Evolutionary conservation across 1,140 invertebrate species (phyloP).

Genomic region (Lepidurus apus): DNA sequence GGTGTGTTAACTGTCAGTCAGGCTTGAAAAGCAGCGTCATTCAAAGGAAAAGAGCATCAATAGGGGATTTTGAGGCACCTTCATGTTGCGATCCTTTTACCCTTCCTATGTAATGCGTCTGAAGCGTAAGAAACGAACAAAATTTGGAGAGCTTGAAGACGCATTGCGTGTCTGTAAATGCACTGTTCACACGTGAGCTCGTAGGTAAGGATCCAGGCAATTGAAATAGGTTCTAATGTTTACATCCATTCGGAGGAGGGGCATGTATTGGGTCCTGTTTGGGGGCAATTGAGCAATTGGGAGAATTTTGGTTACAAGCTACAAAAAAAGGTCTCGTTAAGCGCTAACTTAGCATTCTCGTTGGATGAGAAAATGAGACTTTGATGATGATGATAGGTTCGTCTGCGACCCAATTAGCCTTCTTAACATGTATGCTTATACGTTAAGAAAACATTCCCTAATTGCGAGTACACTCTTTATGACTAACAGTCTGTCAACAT

Average conservation of each 20-base stretch:
- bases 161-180: background rate
- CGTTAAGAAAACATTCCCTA: background rate
- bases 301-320: background rate
- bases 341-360: background rate
- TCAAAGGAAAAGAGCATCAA: background rate
- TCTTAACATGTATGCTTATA: background rate
- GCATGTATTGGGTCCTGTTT: background rate
- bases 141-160: background rate
- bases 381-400: constrained; percentile 7
- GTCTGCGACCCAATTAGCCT: background rate
- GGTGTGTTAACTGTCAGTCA: background rate
- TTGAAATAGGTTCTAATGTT: background rate
- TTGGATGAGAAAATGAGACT: background rate
- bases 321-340: background rate
- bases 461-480: background rate
- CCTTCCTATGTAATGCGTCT: too few species aligned
- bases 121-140: background rate
- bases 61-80: background rate
- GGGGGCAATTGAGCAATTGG: background rate
- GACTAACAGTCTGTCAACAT: too few species aligned
- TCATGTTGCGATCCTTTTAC: background rate
- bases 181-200: background rate
- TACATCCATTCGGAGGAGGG: background rate
- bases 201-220: background rate
- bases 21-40: background rate